Evolutionary conservation across 2,888 invertebrate genomes (phyloP), one percentile per base, ranked within the genome.

Genomic region (Drosophila neotestacea): DNA sequence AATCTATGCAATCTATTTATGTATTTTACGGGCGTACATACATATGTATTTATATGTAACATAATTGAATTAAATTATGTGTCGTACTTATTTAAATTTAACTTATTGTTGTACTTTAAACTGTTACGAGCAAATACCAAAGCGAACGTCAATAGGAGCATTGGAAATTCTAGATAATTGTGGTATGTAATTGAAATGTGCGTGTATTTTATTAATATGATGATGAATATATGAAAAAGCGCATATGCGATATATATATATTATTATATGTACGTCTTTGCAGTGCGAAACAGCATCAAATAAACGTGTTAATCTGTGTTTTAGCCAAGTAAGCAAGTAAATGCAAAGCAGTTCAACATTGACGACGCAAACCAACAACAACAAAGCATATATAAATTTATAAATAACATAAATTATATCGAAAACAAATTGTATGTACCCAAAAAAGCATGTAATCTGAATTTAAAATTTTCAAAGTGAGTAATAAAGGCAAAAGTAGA

Each of bases 251-350:
- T 55, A 48, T 39, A 67, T 55, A 56, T 62, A 61, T 64, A 71
- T 71, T 62, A 74, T 68, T 64, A 65, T 64, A 65, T 67, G 74
- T 77, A 55, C 71, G 68, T 78, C 71, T 70, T 65, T 75, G 69
- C 61, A 78, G 64, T 77, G 73, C 65, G 55, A 59, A 73, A 75
- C 62, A 77, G 70, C 76, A 84, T 77, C 22, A 70, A 87, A 81
- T 84, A 78, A 79, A 79, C 72, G 83, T 89, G 88, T 86, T 89
- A 89, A 84, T 89, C 88, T 85, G 89, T 89, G 87, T 88, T 85
- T 88, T 88, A 85, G 85, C 67, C 73, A 88, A 86, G 88, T 88
- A 85, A 85, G 85, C 75, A 44, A 64, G 56, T 47, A 50, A 46
- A 73, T 66, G 67, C 60, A 64, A 63, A 64, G 52, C 73, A 51